These are phyloP conservation scores for Cerceris rybyensis DNA, from an alignment of 2,888 invertebrate species.

Conservation along the genomic window DNA sequence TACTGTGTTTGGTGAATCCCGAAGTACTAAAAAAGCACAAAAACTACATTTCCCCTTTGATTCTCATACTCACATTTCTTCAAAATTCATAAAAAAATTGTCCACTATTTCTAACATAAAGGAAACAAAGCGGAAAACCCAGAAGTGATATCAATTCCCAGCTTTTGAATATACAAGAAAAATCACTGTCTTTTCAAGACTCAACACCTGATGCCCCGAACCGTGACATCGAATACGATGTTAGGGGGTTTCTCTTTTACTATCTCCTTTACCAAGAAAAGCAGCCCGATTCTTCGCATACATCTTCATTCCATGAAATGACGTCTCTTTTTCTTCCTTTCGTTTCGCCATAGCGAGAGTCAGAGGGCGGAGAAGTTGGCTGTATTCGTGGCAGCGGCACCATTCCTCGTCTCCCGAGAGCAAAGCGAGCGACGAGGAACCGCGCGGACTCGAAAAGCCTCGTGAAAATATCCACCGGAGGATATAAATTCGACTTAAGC, in stretches of 20 bases:
- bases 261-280: slow-evolving; percentile 31
- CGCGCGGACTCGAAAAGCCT: slow-evolving; percentile 25
- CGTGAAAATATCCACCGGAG: slow-evolving; percentile 57
- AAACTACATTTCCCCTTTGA: no score
- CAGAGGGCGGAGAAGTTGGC: slow-evolving; percentile 7
- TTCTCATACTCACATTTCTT: no score
- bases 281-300: slow-evolving; percentile 65
- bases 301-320: slow-evolving; percentile 69
- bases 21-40: no score
- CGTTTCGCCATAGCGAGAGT: slow-evolving; percentile 1
- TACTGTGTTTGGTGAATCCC: no score
- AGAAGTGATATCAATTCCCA: no score
- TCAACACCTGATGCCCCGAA: slow-evolving; percentile 44
- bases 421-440: neutral
- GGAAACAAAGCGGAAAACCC: no score
- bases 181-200: no score
- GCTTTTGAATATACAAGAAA: no score
- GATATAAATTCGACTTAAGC: slow-evolving; percentile 64
- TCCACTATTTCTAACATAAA: no score
- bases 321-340: slow-evolving; percentile 20
- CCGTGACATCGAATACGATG: slow-evolving; percentile 50
- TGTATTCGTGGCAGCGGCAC: slow-evolving; percentile 30
- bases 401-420: slow-evolving; percentile 30
- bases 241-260: slow-evolving; percentile 47
- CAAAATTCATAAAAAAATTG: no score